Evolutionary conservation across 2,797 vertebrate species (phyloP).

Genomic region (Prunella strophiata): DNA sequence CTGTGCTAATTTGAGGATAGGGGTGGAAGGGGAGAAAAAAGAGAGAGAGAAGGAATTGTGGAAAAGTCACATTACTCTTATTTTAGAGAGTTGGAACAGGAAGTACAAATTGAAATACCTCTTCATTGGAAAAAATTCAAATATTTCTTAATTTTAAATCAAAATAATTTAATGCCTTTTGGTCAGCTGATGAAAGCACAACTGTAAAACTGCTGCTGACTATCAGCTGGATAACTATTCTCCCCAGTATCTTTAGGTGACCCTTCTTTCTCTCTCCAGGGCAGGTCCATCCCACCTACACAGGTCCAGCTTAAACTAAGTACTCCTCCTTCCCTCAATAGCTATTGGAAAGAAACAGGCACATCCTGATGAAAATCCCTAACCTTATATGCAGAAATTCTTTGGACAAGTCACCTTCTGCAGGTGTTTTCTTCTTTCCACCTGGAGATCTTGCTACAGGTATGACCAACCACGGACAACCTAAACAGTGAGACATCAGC

Average conservation of each 20-base stretch:
- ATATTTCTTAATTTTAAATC: not conserved
- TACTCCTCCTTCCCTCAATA: not conserved
- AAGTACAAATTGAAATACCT: not conserved
- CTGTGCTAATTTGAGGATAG: not conserved
- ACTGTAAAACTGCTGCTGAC: not conserved
- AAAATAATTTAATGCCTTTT: not conserved
- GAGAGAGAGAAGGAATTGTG: not conserved
- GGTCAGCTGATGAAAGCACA: not conserved
- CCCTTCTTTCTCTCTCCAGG: not conserved
- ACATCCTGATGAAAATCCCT: not conserved
- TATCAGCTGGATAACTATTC: not conserved
- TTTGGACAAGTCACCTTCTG: not conserved
- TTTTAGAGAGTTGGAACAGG: not conserved
- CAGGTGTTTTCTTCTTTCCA: not conserved
- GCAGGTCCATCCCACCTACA: rapidly evolving
- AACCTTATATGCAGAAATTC: not conserved
- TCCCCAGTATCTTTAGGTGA: not conserved
- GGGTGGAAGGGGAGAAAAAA: not conserved
- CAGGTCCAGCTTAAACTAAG: not conserved
- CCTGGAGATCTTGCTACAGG: not conserved
- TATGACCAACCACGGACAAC: not conserved
- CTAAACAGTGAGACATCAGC: not conserved
- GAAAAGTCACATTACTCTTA: not conserved
- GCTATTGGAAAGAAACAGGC: not conserved
- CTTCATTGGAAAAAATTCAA: not conserved